phyloP scores from a whole-genome alignment of 2,888 invertebrate genomes.

The Drosophila borealis region DNA sequence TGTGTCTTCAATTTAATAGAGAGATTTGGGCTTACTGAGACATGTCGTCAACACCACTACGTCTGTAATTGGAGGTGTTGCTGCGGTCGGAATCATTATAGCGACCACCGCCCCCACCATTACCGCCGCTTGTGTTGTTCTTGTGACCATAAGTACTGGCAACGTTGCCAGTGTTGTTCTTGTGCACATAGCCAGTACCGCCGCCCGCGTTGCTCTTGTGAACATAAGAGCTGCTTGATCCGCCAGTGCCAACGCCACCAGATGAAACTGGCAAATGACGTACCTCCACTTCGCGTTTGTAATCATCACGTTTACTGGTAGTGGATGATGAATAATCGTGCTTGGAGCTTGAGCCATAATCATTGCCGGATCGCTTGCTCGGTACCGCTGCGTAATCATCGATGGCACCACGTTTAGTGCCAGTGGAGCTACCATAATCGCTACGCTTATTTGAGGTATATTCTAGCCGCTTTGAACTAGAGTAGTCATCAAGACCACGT shows the following conservation, averaged over 20 bases:
- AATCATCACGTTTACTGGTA: conserved; percentile 80
- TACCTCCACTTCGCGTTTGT: conserved; percentile 84
- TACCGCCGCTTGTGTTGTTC: conserved; percentile 52
- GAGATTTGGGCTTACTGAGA: conserved; percentile 49
- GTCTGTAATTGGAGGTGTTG: conserved; percentile 73
- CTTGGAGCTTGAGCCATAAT: conserved; percentile 76
- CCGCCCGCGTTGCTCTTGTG: conserved; percentile 57
- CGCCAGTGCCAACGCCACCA: conserved; percentile 53
- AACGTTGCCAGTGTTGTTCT: conserved; percentile 54
- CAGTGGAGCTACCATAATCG: conserved; percentile 66
- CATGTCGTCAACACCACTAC: conserved; percentile 74
- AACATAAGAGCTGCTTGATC: conserved; percentile 71
- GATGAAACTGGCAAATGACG: conserved; percentile 76
- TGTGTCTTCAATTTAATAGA: not conserved
- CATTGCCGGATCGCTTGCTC: conserved; percentile 76
- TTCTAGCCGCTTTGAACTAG: conserved; percentile 76
- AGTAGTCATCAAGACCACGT: conserved; percentile 80
- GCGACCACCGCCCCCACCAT: conserved; percentile 66
- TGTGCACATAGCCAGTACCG: conserved; percentile 67
- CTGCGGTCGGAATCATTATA: conserved; percentile 78
- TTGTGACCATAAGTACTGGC: conserved; percentile 70
- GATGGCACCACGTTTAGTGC: conserved; percentile 75
- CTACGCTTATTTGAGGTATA: conserved; percentile 67
- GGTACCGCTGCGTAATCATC: conserved; percentile 79
- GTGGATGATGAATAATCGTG: conserved; percentile 76